These are phyloP conservation scores for Salarias fasciatus DNA, from an alignment of 2,797 vertebrate species.

Conservation along the genomic window DNA sequence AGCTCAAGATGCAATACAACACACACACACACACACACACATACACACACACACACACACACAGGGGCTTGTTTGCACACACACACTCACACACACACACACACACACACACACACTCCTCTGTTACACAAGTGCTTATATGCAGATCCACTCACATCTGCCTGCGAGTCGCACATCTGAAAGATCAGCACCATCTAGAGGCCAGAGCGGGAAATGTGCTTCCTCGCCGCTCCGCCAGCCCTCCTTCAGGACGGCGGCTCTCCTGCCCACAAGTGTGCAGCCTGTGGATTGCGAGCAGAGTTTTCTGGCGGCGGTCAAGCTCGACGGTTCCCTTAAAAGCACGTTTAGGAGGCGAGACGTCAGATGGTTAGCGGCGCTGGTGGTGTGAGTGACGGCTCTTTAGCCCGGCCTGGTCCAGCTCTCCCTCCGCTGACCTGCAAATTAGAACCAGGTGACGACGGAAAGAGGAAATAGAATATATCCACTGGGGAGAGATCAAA, in stretches of 20 bases:
- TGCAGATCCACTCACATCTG: conserved; percentile 17
- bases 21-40: too few species aligned
- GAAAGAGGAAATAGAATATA: conserved; percentile 75
- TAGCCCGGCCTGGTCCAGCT: conserved; percentile 58
- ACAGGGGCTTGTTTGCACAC: conserved; percentile 64
- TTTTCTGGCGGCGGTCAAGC: too few species aligned
- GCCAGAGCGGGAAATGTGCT: too few species aligned
- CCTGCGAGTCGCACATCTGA: conserved; percentile 74
- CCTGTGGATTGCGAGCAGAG: conserved; percentile 17
- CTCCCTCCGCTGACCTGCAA: conserved; percentile 65
- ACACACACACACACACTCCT: conserved; percentile 45
- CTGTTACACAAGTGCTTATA: conserved; percentile 35
- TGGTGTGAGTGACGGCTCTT: conserved; percentile 64
- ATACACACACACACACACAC: too few species aligned
- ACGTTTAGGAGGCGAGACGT: too few species aligned
- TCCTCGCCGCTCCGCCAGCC: too few species aligned
- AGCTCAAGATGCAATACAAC: conserved; percentile 39
- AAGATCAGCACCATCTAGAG: conserved; percentile 95
- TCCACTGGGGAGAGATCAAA: conserved; percentile 70
- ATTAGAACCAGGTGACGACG: conserved; percentile 77
- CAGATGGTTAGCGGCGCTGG: conserved; percentile 31
- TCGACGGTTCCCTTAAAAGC: too few species aligned
- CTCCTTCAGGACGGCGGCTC: conserved; percentile 34
- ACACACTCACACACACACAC: too few species aligned
- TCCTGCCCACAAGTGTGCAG: conserved; percentile 38